A percentile compares a stretch with the other conserved stretches of the same genome.
phyloP scores from a whole-genome alignment of 1,140 invertebrate species.

The Drosophila yakuba region DNA sequence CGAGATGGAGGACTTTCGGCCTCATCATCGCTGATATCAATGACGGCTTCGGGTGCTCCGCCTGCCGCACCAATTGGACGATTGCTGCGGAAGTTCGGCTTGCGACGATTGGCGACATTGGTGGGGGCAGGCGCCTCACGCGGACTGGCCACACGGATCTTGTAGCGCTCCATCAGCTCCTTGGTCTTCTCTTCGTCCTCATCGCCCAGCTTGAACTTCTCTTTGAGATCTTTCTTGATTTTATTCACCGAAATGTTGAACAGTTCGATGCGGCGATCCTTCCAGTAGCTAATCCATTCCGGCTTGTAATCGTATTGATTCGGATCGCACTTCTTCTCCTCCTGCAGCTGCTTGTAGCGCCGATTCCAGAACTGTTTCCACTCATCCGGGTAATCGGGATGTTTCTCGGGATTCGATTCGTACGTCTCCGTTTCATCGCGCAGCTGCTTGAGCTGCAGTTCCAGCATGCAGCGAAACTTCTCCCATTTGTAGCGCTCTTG shows the following conservation, averaged over 20 bases:
- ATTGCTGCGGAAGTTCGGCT: conserved; percentile 50
- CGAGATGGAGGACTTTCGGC: conserved; percentile 13
- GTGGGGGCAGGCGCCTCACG: background rate
- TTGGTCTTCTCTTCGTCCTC: conserved; percentile 78
- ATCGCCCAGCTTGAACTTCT: conserved; percentile 85
- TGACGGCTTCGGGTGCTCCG: conserved; percentile 41
- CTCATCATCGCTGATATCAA: conserved; percentile 82
- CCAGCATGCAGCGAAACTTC: conserved; percentile 85
- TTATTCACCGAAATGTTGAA: conserved; percentile 86
- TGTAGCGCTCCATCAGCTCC: conserved; percentile 76
- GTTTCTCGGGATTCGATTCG: conserved; percentile 93
- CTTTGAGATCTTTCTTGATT: conserved; percentile 85
- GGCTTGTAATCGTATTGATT: conserved; percentile 93
- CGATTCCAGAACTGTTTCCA: conserved; percentile 95
- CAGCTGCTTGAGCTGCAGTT: conserved; percentile 85
- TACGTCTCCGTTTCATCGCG: conserved; percentile 88
- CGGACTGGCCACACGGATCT: conserved; percentile 59
- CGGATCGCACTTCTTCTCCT: conserved; percentile 90
- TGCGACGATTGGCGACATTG: conserved; percentile 24
- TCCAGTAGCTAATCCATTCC: conserved; percentile 94
- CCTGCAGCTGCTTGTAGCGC: conserved; percentile 92
- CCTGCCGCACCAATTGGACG: background rate
- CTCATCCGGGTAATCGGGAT: conserved; percentile 93
- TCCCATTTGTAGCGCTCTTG: conserved; percentile 87
- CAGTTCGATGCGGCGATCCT: conserved; percentile 90